Conservation (phyloP, 2,113 vertebrate species). For the Lophochroa leadbeateri region DNA sequence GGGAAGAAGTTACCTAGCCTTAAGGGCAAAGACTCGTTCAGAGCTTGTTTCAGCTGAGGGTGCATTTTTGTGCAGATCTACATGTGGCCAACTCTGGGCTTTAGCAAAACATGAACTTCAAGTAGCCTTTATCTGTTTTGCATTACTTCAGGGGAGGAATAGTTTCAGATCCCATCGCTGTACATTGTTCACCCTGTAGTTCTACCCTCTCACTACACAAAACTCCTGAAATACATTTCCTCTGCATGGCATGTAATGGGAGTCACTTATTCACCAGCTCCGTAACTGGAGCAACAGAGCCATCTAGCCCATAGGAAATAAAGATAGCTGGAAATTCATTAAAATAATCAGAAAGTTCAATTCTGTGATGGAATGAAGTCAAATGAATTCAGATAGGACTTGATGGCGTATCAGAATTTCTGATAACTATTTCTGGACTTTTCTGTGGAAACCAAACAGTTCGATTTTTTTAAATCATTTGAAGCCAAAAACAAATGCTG, state of each 20-base stretch:
- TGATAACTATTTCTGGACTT: background rate
- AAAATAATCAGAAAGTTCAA: slow-evolving; percentile 3
- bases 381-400: background rate
- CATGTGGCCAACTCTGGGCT: fast-evolving
- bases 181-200: background rate
- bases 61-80: background rate
- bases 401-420: background rate
- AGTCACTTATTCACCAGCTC: background rate
- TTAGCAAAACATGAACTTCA: background rate
- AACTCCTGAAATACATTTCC: background rate
- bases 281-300: background rate
- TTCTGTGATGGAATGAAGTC: background rate
- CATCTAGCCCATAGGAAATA: background rate
- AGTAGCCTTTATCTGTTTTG: background rate
- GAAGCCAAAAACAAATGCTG: background rate
- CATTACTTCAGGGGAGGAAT: background rate
- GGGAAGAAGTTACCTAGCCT: background rate
- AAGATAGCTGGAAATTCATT: background rate
- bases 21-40: background rate
- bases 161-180: background rate
- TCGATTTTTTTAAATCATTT: background rate
- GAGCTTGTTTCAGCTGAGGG: background rate
- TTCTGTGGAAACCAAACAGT: background rate
- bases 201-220: background rate
- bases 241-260: background rate